Evolutionary conservation across 2,888 invertebrate species (phyloP).

Genomic region (Spialia ferax): DNA sequence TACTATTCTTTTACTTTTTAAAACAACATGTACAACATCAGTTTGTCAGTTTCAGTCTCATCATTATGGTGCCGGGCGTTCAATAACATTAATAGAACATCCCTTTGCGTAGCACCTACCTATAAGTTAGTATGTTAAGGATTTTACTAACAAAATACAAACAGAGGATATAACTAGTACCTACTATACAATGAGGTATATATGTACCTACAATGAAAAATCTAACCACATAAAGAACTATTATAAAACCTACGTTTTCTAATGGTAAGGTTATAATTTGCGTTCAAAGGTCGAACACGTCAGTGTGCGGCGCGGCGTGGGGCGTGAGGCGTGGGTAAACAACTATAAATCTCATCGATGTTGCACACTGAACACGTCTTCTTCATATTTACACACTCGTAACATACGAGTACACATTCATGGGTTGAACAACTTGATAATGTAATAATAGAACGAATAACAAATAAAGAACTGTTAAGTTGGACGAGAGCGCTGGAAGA

Average conservation of each 20-base stretch:
- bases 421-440: neutral
- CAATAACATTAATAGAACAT: too few species aligned
- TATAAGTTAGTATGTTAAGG: too few species aligned
- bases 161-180: too few species aligned
- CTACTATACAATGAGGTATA: too few species aligned
- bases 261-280: constrained; percentile 9
- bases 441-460: neutral
- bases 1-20: too few species aligned
- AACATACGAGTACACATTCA: neutral
- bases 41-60: too few species aligned
- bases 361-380: neutral
- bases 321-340: too few species aligned
- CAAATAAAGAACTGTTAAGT: constrained; percentile 2
- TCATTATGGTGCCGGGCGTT: too few species aligned
- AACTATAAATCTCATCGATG: neutral
- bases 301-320: constrained; percentile 3
- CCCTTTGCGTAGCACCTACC: too few species aligned
- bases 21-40: too few species aligned
- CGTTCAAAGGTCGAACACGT: constrained; percentile 26
- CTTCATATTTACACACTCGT: constrained; percentile 3
- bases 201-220: too few species aligned
- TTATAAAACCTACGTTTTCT: constrained; percentile 19
- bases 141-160: too few species aligned
- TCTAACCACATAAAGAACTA: neutral
- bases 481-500: neutral